Evolutionary conservation across 1,140 invertebrate species (phyloP), one percentile per base, ranked within the genome.

Genomic region (Camponotus floridanus): DNA sequence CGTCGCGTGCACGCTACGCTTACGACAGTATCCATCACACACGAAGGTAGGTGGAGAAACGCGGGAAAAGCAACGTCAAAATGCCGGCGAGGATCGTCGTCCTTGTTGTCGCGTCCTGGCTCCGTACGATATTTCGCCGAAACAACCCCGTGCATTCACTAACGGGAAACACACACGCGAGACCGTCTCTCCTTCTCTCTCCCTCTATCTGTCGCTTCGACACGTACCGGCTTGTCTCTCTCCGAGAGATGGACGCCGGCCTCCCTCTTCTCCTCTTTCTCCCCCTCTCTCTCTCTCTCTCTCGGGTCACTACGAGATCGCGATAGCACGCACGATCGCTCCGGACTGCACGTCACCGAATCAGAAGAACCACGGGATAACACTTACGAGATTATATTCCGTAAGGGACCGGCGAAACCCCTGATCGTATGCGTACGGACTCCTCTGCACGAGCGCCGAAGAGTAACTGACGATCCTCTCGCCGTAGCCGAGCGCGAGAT

Each of bases 391-490:
- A 86, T 85, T 36, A 78, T 76, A 90, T 83, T 88, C 67, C 74
- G 68, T 59, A 70, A 73, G 88, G 86, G 62, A 88, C 85, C 86
- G 88, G 88, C 88, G 85, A 88, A 85, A 84, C 74, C 67, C 88
- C 87, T 84, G 79, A 86, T 73, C 85, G 76, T 26, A 89, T 88
- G 84, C 76, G 86, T 90, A 86, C 92, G 90, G 88, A 92, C 94
- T 91, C 92, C 91, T 92, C 93, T 90, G 92, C 93, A 93, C 94
- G 93, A 94, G 87, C 90, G 93, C 93, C 92, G 92, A 93, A 94
- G 93, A 94, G 94, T 94, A 93, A 94, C 94, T 94, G 93, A 94
- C 93, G 93, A 92, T 92, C 91, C 85, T 61, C 78, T 88, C 67
- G 80, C 86, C 80, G 76, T 86, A 74, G 80, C 76, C 76, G 87